A percentile compares a stretch with the other conserved stretches of the same genome.
These are phyloP conservation scores for Hemibagrus wyckioides DNA, from an alignment of 2,113 vertebrate genomes.

Conservation along the genomic window DNA sequence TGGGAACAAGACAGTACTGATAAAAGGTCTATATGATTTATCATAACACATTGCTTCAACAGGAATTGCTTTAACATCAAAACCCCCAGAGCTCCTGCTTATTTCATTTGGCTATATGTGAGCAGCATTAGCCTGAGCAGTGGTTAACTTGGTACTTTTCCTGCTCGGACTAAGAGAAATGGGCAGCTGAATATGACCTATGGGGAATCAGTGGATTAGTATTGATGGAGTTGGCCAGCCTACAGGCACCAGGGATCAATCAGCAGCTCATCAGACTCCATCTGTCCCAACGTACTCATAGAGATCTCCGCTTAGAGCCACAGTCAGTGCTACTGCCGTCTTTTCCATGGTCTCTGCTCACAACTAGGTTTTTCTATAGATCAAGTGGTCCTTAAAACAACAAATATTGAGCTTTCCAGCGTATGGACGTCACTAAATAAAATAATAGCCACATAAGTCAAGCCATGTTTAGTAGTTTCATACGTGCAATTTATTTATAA, in stretches of 20 bases:
- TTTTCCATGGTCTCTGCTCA: neutral
- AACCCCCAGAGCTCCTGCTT: neutral
- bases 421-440: neutral
- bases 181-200: slow-evolving; percentile 43
- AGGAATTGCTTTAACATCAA: neutral
- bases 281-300: slow-evolving; percentile 40
- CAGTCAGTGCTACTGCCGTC: neutral
- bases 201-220: slow-evolving; percentile 53
- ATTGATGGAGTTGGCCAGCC: slow-evolving; percentile 59
- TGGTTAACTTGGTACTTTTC: slow-evolving; percentile 9
- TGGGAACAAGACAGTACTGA: neutral
- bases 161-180: slow-evolving; percentile 62
- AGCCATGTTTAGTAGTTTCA: neutral
- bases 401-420: neutral
- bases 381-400: neutral
- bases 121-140: slow-evolving; percentile 25
- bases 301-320: slow-evolving; percentile 11
- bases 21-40: neutral
- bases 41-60: neutral
- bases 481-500: slow-evolving; percentile 8
- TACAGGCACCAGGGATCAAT: slow-evolving; percentile 48
- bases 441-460: neutral
- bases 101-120: slow-evolving; percentile 10
- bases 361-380: neutral
- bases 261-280: slow-evolving; percentile 46